Conservation (phyloP, 2,113 vertebrate genomes). For the Haliaeetus leucogaster region DNA sequence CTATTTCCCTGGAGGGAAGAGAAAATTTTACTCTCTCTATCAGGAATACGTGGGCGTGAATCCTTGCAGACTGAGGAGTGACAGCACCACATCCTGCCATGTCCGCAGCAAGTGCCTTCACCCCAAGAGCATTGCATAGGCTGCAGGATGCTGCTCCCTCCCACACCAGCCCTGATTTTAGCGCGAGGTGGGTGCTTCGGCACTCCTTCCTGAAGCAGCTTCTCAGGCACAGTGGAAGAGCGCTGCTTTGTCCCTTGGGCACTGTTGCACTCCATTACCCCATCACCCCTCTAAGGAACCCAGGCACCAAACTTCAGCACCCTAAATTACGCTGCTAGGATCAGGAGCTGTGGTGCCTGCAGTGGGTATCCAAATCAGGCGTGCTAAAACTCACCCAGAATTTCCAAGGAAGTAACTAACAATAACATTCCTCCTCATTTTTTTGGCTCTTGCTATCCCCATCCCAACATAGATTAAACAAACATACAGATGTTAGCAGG, state of each 20-base stretch:
- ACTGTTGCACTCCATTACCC: not conserved
- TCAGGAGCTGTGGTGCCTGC: not conserved
- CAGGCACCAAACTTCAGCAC: not conserved
- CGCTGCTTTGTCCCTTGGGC: rapidly evolving
- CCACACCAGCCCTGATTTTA: not conserved
- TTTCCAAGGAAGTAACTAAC: not conserved
- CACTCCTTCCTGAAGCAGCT: not conserved
- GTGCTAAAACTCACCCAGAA: not conserved
- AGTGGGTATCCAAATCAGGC: not conserved
- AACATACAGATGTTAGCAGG: not conserved
- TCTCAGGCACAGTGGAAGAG: not conserved
- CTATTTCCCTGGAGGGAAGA: not conserved
- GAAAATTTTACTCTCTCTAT: not conserved
- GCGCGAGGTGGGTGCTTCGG: rapidly evolving
- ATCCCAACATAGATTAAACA: not conserved
- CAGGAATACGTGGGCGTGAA: not conserved
- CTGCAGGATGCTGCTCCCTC: not conserved
- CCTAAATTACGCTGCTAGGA: not conserved
- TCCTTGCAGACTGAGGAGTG: not conserved
- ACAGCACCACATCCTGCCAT: rapidly evolving
- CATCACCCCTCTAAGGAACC: not conserved
- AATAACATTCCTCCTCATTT: not conserved
- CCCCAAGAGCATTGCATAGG: not conserved
- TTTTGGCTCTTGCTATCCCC: not conserved
- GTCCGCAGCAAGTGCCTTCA: not conserved